Base-by-base conservation (phyloP, 2,113 vertebrate species). In the Archocentrus centrarchus region DNA sequence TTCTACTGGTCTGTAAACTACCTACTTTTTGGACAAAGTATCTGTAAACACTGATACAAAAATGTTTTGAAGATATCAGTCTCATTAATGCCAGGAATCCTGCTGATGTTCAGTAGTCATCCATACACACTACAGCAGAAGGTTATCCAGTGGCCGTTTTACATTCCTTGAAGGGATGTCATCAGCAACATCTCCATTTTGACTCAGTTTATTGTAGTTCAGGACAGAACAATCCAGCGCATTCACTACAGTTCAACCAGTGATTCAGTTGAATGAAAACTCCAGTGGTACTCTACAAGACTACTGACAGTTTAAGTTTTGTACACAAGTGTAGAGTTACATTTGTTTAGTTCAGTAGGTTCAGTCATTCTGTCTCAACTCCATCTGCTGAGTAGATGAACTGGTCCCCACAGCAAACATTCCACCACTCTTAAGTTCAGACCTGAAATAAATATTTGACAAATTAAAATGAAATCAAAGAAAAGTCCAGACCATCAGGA, bases 1-100 rank as follows among this genome's bases (percentile, higher is more conserved):
- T 77, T 87, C 88, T 83, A 84, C 75, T 47, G n/a, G 17, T 80
- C 32, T 84, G 88, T 88, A 91, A 91, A 92, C 93, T 88, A 93
- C 35, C 50, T 84, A 82, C 81, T 77, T 82, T 62, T 83, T 78
- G 78, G 53, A 84, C 57, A 64, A 58, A 83, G 32, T 81, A 3
- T 30, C 6, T 53, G 66, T 73, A 73, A 73, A 73, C 66, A 73
- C 44, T 73, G 44, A 73, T 32, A 41, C 66, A 53, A 50, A 50
- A 14, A 50, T 53, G 7, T 10, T 57, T 22, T 57, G 20, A 57
- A 57, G 8, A 57, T 57, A 57, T n/a, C 53, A 57, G 10, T 58
- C n/a, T 22, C 32, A 37, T 1, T 18, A 22, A 22, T 59, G 75
- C 7, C 53, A 20, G 18, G 53, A 27, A 32, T 73, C 66, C 66